A percentile compares a stretch with the other conserved stretches of the same genome.
These are phyloP conservation scores for Fragum whitleyi DNA, from an alignment of 2,888 invertebrate genomes.

Conservation along the genomic window DNA sequence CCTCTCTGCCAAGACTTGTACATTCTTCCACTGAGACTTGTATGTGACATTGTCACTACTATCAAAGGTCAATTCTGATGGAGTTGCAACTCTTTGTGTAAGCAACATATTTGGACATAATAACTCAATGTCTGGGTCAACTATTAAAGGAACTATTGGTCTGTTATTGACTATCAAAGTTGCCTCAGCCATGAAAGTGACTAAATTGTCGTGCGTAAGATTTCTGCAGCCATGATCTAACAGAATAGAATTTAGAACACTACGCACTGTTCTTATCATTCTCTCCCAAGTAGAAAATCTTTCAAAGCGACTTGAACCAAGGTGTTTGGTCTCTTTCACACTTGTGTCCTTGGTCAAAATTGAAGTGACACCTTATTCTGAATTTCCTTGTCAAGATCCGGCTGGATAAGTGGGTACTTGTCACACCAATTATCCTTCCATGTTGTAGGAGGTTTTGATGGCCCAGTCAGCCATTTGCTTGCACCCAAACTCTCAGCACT, in stretches of 20 bases:
- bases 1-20: constrained; percentile 45
- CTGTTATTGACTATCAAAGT: constrained; percentile 49
- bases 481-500: background rate
- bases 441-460: background rate
- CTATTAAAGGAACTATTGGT: constrained; percentile 37
- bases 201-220: constrained; percentile 54
- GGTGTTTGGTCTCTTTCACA: background rate
- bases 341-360: too few species aligned
- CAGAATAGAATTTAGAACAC: constrained; percentile 43
- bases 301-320: background rate
- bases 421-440: background rate
- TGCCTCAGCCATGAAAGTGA: constrained; percentile 55
- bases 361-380: too few species aligned
- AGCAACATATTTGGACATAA: constrained; percentile 32
- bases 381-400: too few species aligned
- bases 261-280: constrained; percentile 38
- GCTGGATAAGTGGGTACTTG: too few species aligned
- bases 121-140: constrained; percentile 24
- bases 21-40: constrained; percentile 50
- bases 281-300: constrained; percentile 33
- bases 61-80: background rate
- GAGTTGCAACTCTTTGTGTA: constrained; percentile 26
- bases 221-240: background rate
- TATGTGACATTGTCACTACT: constrained; percentile 48
- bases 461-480: background rate